A percentile compares a stretch with the other conserved stretches of the same genome.
Evolutionary conservation across 2,797 vertebrate genomes (phyloP).

Genomic region (Merluccius polli): DNA sequence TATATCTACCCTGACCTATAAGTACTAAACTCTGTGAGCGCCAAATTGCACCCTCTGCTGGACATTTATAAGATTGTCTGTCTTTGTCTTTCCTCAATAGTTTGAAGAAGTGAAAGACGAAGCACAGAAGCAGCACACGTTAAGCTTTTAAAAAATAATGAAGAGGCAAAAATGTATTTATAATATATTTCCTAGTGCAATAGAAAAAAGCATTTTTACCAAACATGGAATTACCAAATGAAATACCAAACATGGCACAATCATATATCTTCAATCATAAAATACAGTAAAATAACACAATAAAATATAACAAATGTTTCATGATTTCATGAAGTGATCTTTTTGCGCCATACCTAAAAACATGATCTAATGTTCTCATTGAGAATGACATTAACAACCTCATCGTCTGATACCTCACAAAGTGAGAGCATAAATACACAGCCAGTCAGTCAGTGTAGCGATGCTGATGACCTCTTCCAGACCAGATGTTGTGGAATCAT

Average conservation of each 20-base stretch:
- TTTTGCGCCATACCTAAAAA: background rate
- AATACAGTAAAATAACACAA: background rate
- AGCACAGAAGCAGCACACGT: background rate
- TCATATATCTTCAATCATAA: background rate
- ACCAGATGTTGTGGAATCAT: constrained; percentile 75
- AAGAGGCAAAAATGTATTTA: background rate
- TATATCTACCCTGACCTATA: background rate
- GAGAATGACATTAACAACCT: background rate
- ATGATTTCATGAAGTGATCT: background rate
- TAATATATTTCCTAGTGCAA: background rate
- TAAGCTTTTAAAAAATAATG: background rate
- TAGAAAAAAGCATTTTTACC: background rate
- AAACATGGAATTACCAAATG: background rate
- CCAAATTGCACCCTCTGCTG: constrained; percentile 77
- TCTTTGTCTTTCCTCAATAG: background rate
- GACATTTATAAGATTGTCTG: constrained; percentile 32
- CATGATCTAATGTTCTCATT: background rate
- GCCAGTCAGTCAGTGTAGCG: constrained; percentile 46
- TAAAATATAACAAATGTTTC: background rate
- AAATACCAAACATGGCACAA: background rate
- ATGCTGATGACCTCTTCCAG: constrained; percentile 84
- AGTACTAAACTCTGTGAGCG: constrained; percentile 42
- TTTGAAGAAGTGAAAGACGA: background rate
- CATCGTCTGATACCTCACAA: background rate
- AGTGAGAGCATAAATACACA: background rate